Evolutionary conservation across 2,797 vertebrate species (phyloP).

Genomic region (Smutsia temminckii): DNA sequence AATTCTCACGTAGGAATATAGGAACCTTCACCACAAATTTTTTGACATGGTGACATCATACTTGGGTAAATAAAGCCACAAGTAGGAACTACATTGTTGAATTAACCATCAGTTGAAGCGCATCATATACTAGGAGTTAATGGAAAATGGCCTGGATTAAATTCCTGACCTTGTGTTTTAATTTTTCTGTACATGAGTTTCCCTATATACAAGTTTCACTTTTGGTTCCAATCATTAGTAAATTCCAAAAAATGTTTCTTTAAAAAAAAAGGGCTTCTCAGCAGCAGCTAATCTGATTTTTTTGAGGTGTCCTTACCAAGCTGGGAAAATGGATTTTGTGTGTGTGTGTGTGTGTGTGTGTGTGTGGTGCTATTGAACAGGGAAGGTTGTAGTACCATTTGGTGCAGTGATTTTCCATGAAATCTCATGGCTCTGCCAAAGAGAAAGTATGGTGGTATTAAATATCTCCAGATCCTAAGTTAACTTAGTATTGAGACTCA

Average conservation of each 20-base stretch:
- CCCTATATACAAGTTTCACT: neutral
- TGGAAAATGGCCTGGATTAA: neutral
- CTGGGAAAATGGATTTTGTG: neutral
- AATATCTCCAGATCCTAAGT: conserved; percentile 35
- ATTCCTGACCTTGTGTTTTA: neutral
- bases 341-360: neutral
- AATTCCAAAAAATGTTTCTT: conserved; percentile 18
- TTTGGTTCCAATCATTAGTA: neutral
- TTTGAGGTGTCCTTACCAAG: neutral
- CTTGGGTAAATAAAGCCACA: neutral
- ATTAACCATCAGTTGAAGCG: neutral
- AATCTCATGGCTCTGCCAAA: conserved; percentile 11
- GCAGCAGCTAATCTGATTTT: neutral
- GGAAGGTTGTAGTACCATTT: neutral
- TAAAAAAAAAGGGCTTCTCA: neutral
- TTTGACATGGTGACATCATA: neutral
- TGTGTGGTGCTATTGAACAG: neutral
- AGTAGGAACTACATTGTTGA: neutral
- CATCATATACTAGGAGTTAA: neutral
- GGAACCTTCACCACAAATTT: neutral
- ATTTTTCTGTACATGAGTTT: conserved; percentile 16
- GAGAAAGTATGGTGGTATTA: conserved; percentile 4
- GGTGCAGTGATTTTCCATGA: conserved; percentile 40
- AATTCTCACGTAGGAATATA: neutral
- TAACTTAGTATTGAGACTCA: conserved; percentile 52